Base-by-base conservation (phyloP, 2,888 invertebrate genomes). In the Morpho deidamia region DNA sequence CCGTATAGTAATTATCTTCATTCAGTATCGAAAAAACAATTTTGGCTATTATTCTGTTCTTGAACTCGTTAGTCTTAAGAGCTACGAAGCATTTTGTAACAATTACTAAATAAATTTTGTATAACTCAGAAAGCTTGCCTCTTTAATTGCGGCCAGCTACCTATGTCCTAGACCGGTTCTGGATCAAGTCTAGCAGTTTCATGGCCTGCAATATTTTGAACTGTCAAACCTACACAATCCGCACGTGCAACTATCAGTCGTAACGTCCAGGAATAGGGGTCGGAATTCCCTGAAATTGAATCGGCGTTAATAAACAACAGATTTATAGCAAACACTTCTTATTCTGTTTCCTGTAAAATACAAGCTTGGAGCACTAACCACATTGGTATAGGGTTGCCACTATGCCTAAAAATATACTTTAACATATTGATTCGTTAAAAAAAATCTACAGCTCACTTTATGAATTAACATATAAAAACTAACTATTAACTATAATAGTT, bases 151-250 rank as follows among this genome's bases (percentile, higher is more conserved):
- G 53, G 49, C 56, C 55, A 44, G 57, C 60, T 57, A 59, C 59
- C 62, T 61, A 60, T 58, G 62, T 62, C 62, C 64, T 63, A 57
- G 64, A 68, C 68, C 68, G 68, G 68, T 68, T 68, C 58, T 54
- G 60, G 56, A 58, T 59, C 63, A 59, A 60, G 61, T 61, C 66
- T 68, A 68, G 61, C 64, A 54, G 62, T 67, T 63, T 63, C 58
- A 64, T 60, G 60, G 61, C 53, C 52, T 60, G 56, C 61, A 62
- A 64, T 66, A 66, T 67, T 65, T 67, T 66, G 65, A 62, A 65
- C 59, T 62, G 66, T 66, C 60, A 58, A 62, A 64, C 58, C 53
- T 60, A 50, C 41, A 47, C 42, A 44, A 11, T 54, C 8, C 10
- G 37, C 23, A n/a, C 44, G 53, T 39, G 9, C 48, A 11, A 64